Percentiles rank a stretch among this genome's conserved stretches.
phyloP scores from a whole-genome alignment of 2,888 invertebrate genomes.

The Ariolimax columbianus region DNA sequence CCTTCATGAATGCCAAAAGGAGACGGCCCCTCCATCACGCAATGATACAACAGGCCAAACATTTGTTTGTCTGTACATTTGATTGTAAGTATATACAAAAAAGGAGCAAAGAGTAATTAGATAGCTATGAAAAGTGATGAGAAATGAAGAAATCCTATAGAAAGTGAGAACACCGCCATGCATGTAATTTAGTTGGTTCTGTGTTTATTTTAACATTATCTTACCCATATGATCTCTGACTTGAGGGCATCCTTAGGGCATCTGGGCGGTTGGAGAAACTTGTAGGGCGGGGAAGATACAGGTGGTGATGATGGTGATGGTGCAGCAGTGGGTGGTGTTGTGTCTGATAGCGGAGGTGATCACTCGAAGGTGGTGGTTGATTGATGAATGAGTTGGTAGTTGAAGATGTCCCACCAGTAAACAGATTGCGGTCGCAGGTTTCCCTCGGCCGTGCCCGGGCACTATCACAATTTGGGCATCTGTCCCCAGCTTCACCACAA shows the following conservation, averaged over 20 bases:
- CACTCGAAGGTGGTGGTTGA: conserved; percentile 4
- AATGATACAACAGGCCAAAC: no score
- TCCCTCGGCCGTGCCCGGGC: neutral
- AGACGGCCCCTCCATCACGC: no score
- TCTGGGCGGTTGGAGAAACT: neutral
- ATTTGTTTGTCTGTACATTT: no score
- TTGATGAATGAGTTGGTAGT: neutral
- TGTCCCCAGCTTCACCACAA: neutral
- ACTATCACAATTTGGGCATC: conserved; percentile 5
- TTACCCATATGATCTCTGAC: neutral
- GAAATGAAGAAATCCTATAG: no score
- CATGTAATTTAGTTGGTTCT: no score
- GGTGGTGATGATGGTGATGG: conserved; percentile 30
- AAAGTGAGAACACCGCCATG: no score
- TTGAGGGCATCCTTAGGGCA: neutral
- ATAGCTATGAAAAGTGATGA: no score
- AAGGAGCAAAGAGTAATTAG: no score
- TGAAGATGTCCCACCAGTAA: neutral
- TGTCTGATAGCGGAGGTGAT: neutral
- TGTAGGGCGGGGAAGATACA: conserved; percentile 8
- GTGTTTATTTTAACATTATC: neutral
- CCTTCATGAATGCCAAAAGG: no score
- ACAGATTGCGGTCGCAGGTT: neutral
- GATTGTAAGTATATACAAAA: no score
- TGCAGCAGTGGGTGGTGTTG: conserved; percentile 31